Evolutionary conservation across 2,113 vertebrate genomes (phyloP), one percentile per base, ranked within the genome.

Genomic region (Orcinus orca): DNA sequence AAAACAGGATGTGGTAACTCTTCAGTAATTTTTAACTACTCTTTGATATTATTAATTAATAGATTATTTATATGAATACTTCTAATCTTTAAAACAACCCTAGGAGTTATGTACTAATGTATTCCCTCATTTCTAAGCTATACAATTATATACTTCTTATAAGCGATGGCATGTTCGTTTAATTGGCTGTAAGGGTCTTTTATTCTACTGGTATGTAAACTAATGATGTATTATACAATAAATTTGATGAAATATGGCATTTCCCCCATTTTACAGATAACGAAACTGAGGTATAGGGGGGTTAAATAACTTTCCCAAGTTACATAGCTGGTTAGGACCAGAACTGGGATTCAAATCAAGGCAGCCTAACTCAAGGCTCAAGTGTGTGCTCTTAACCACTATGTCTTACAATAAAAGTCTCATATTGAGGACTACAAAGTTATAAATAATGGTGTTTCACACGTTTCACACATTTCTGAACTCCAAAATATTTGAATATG

Each of bases 41-140:
- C 9, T 65, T 71, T 83, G 85, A 92, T n/a, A 85, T 90, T 85
- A 88, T 70, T 93, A 41, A 88, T n/a, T 93, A 41, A 88, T n/a
- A 5, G 62, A 9, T 38, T 41, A 73, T 68, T 88, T 90, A 82
- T 8, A 93, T 88, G 53, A 88, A 71, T 20, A 63, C 50, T 88
- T 15, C 65, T 36, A 74, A 76, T 68, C 36, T 73, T 85, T 25
- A 88, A 90, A 94, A 88, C 5, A 70, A 92, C 4, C 5, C 4
- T 44, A 60, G 12, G 55, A 93, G 12, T 76, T 90, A 58, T 5
- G 1, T 71, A 44, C 53, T 70, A 91, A 50, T 62, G 9, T 50
- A 87, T 73, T 85, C 93, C 21, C 47, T 89, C 47, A 95, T 18
- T 85, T 95, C 53, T 92, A 87, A 86, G 23, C 38, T 53, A 68